Percentiles rank a stretch among this genome's conserved stretches.
These are phyloP conservation scores for Gymnothorax reevesii DNA, from an alignment of 2,797 vertebrate species.

Conservation along the genomic window DNA sequence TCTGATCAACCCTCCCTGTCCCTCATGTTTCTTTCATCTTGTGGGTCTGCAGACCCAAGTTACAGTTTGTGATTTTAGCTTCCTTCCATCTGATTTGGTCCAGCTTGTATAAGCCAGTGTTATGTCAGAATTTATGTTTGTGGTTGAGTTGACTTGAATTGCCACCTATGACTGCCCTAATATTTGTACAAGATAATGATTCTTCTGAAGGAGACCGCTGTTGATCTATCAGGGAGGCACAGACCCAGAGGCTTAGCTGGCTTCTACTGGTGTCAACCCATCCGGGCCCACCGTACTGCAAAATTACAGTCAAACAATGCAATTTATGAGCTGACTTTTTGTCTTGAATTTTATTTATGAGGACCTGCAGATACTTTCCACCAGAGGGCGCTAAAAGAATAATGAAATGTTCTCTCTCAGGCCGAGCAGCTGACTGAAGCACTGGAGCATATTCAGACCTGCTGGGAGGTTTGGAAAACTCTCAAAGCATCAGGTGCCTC, in stretches of 20 bases:
- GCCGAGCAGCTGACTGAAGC: slow-evolving; percentile 72
- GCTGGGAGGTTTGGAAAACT: slow-evolving; percentile 80
- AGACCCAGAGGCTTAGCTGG: neutral
- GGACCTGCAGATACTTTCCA: slow-evolving; percentile 49
- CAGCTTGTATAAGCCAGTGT: neutral
- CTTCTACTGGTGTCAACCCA: neutral
- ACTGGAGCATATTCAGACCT: slow-evolving; percentile 79
- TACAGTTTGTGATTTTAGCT: slow-evolving; percentile 3
- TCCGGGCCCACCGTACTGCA: neutral
- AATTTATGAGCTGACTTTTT: neutral
- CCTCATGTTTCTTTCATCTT: neutral
- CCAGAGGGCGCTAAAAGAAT: slow-evolving; percentile 62
- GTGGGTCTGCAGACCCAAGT: neutral
- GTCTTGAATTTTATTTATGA: neutral
- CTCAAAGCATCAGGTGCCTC: slow-evolving; percentile 83
- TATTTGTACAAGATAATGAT: neutral
- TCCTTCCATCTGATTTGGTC: neutral
- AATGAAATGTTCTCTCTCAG: slow-evolving; percentile 61
- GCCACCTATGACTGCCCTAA: neutral
- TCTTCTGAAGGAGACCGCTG: neutral
- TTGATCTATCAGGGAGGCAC: neutral
- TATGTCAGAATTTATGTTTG: neutral
- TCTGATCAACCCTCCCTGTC: neutral
- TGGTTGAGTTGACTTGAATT: slow-evolving; percentile 5
- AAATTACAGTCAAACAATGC: neutral